phyloP scores from a whole-genome alignment of 2,797 vertebrate species.

The Hemibagrus guttatus region DNA sequence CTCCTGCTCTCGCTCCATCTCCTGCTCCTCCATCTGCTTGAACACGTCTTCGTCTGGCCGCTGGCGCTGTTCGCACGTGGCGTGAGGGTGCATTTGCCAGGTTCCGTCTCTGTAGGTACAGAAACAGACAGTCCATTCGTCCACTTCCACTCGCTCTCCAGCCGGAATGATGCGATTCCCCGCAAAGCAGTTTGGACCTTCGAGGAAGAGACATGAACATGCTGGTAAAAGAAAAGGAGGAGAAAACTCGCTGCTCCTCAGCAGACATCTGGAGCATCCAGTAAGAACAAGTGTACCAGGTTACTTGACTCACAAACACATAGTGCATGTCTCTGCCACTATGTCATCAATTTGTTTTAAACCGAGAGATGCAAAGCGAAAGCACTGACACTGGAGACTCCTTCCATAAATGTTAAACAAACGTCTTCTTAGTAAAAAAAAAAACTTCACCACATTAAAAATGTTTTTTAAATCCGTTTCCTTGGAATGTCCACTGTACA shows the following conservation, averaged over 20 bases:
- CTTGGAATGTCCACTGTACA: not conserved
- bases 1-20: conserved; percentile 44
- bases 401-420: not conserved
- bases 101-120: conserved; percentile 74
- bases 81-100: conserved; percentile 75
- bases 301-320: not conserved
- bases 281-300: not conserved
- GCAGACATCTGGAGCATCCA: not conserved
- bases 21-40: conserved; percentile 59
- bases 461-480: not conserved
- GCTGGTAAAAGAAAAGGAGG: not conserved
- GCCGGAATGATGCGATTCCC: conserved; percentile 76
- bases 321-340: not conserved
- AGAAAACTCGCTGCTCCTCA: no score
- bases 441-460: not conserved
- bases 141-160: conserved; percentile 72
- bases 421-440: not conserved
- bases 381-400: not conserved
- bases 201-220: not conserved
- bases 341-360: not conserved
- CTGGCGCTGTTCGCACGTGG: conserved; percentile 60
- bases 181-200: conserved; percentile 81
- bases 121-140: conserved; percentile 71
- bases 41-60: conserved; percentile 54
- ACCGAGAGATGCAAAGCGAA: not conserved